Evolutionary conservation across 2,888 invertebrate genomes (phyloP).

Genomic region (Pomacea canaliculata): DNA sequence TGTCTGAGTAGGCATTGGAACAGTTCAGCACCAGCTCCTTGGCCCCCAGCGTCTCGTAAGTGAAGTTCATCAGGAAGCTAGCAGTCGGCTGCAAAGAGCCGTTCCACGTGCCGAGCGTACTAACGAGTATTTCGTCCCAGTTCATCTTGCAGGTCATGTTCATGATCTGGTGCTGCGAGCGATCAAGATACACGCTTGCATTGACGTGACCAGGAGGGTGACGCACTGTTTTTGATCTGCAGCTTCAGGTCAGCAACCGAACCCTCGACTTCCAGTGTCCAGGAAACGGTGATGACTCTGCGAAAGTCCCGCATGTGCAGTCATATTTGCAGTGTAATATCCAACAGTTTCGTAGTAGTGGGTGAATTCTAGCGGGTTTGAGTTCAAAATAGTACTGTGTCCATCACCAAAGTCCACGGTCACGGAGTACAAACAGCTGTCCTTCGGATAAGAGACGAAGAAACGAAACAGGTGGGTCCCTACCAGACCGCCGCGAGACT

Average conservation of each 20-base stretch:
- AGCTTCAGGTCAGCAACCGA: background rate
- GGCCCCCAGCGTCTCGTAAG: constrained; percentile 1
- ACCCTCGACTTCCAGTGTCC: constrained; percentile 4
- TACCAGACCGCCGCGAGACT: background rate
- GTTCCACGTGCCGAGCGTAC: background rate
- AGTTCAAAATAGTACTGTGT: background rate
- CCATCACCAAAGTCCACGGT: constrained; percentile 7
- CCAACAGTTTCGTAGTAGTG: background rate
- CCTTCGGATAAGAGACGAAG: background rate
- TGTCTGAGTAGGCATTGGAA: background rate
- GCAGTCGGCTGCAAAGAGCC: background rate
- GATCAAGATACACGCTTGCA: background rate
- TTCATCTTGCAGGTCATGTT: background rate
- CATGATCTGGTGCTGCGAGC: background rate
- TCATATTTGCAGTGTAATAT: background rate
- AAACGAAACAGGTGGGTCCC: background rate
- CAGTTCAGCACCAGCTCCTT: constrained; percentile 1
- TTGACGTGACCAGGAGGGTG: background rate
- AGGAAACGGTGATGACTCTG: background rate
- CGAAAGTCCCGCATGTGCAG: background rate
- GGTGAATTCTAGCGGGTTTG: background rate
- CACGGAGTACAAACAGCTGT: background rate
- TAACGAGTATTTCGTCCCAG: background rate
- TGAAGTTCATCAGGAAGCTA: background rate
- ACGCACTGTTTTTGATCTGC: background rate